Conservation (phyloP, 2,113 vertebrate genomes). For the Rafetus swinhoei region DNA sequence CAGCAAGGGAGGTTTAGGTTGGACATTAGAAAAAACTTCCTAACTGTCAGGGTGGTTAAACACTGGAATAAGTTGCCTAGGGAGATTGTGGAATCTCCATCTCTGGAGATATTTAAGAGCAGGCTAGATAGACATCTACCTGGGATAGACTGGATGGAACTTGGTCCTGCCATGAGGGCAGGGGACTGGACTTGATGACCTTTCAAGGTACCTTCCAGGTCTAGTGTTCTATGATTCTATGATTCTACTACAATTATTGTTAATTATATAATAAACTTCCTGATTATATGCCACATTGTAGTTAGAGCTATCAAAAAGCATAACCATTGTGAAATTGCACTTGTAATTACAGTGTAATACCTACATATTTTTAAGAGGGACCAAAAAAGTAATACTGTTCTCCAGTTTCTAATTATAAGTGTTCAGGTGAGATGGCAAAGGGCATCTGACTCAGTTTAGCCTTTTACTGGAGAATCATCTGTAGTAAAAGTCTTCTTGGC, state of each 20-base stretch:
- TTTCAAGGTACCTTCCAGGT: too few relatives aligned
- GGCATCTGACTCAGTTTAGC: background rate
- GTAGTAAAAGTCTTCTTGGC: background rate
- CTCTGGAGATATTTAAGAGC: too few relatives aligned
- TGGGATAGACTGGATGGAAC: too few relatives aligned
- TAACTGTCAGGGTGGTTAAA: too few relatives aligned
- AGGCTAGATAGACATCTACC: too few relatives aligned
- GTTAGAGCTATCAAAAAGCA: background rate
- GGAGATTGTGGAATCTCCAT: too few relatives aligned
- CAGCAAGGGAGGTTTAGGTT: too few relatives aligned
- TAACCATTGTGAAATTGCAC: background rate
- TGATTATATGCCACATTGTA: constrained; percentile 7
- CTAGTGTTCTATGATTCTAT: too few relatives aligned
- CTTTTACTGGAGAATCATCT: background rate
- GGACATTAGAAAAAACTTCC: too few relatives aligned
- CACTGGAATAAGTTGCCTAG: too few relatives aligned
- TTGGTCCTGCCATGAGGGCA: too few relatives aligned
- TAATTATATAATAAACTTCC: background rate
- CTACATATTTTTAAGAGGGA: background rate
- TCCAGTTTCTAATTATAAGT: background rate
- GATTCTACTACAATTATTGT: background rate
- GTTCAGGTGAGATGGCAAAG: background rate
- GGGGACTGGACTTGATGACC: too few relatives aligned
- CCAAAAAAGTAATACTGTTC: background rate
- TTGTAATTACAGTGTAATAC: constrained; percentile 34